Evolutionary conservation across 1,140 invertebrate genomes (phyloP), one percentile per base, ranked within the genome.

Genomic region (Diabrotica virgifera): DNA sequence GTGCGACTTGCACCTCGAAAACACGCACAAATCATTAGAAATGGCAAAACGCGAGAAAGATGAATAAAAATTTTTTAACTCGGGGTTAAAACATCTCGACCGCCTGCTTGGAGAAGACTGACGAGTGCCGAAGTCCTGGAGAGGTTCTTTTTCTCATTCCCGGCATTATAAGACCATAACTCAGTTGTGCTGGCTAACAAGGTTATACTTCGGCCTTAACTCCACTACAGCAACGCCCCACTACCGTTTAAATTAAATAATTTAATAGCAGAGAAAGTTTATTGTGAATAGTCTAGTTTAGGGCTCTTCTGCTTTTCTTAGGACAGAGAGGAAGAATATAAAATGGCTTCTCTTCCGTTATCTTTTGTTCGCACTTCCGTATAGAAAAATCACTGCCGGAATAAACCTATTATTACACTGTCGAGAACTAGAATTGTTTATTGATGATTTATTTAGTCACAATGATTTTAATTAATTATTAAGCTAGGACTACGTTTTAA

Each of bases 251-350:
- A 79, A 79, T 79, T 79, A 79, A 79, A 79, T 79, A 79, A 79
- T 78, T 79, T 79, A 79, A 79, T 79, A 77, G 76, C 72, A 70
- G 74, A 70, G 75, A 78, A 79, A 78, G 77, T 78, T 79, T 78
- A 79, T 79, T 78, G 77, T 77, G 78, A 77, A 79, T 79, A 79
- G 78, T 78, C 76, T 78, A 74, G 77, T 79, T 79, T 78, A 36
- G 35, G 58, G 8, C n/a, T 46, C 40, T 46, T n/a, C 40, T n/a
- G 40, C 40, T n/a, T 46, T 46, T 46, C 40, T 46, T 46, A 46
- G 5, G 4, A 24, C 24, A 46, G n/a, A 46, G 8, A 8, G 40
- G 40, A 46, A 46, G n/a, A 10, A n/a, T 46, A 46, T 46, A 46
- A 46, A 46, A 46, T 46, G 40, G 40, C 40, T 46, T 46, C 40